Base-by-base conservation (phyloP, 1,140 invertebrate genomes). In the Coelopa frigida region DNA sequence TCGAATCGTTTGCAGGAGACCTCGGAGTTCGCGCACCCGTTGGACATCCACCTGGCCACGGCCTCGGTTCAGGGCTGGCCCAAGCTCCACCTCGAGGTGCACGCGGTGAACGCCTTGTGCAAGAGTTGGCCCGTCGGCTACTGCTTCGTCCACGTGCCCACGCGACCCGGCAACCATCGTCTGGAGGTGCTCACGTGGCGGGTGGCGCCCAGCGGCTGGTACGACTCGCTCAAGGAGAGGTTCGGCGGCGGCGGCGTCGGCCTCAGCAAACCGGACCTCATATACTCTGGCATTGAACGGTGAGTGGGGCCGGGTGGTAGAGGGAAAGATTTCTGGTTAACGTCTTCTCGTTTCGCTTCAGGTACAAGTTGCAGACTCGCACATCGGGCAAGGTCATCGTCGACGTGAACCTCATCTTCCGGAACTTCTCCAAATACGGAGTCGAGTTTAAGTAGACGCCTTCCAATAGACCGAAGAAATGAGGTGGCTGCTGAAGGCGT, bases 31-130 rank as follows among this genome's bases (percentile, higher is more conserved):
- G 73, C 73, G 39, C 85, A 88, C 72, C 84, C 85, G 0, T 73
- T 88, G 47, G 85, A 89, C 67, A 62, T 88, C 38, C 85, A 89
- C 59, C 78, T 82, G 59, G 74, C 77, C 22, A 81, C 83, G 2
- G 83, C 79, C 58, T 81, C 82, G 18, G 66, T 87, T 22, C 82
- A 85, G 71, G 83, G 82, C 76, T 70, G 67, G 67, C 67, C 67
- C 12, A 60, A 63, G 10, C 44, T 70, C 5, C 56, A 68, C 15
- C 44, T 70, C 26, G 67, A 70, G 44, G 50, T 70, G 2, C 59
- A 62, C 50, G 61, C 67, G 1, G 63, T 70, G 0, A 68, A 70
- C 51, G 49, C 58, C 1, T 40, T 70, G 18, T 55, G 64, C 10
- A 57, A 68, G 39, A 58, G 55, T 48, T 70, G 59, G 61, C 67